Percentiles rank a stretch among this genome's conserved stretches.
These are phyloP conservation scores for Falcaria lacertinaria DNA, from an alignment of 2,888 invertebrate genomes.

Conservation along the genomic window DNA sequence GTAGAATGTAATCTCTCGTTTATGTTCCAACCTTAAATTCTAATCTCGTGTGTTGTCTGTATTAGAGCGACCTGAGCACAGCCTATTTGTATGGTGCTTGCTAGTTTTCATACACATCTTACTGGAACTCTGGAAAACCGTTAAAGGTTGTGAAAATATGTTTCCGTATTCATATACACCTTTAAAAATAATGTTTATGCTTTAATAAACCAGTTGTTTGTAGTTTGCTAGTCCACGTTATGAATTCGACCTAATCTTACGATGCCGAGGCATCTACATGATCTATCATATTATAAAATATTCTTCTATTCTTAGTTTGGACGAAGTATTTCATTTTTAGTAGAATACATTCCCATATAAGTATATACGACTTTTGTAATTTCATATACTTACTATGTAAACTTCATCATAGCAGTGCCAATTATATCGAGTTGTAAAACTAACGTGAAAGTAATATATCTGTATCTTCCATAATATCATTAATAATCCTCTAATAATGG, in stretches of 20 bases:
- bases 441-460: conserved; percentile 31
- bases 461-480: conserved; percentile 50
- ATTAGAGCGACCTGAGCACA: too few relatives aligned
- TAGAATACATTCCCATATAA: too few relatives aligned
- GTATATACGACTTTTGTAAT: conserved; percentile 54
- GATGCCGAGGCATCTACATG: too few relatives aligned
- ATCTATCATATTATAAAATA: too few relatives aligned
- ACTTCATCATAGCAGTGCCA: too few relatives aligned
- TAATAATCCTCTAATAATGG: conserved; percentile 35
- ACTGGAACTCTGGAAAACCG: conserved; percentile 38
- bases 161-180: too few relatives aligned
- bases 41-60: too few relatives aligned
- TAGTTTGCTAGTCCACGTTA: too few relatives aligned
- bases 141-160: conserved; percentile 46
- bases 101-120: conserved; percentile 34
- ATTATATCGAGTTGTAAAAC: conserved; percentile 51
- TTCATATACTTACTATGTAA: conserved; percentile 64
- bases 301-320: too few relatives aligned
- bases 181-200: conserved; percentile 43
- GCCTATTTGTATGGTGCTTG: conserved; percentile 56
- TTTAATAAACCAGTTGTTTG: conserved; percentile 32
- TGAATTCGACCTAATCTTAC: too few relatives aligned
- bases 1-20: conserved; percentile 12
- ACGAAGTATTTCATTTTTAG: too few relatives aligned
- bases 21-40: conserved; percentile 47